A percentile compares a stretch with the other conserved stretches of the same genome.
These are phyloP conservation scores for Protula sp. DNA, from an alignment of 2,888 invertebrate genomes.

Conservation along the genomic window DNA sequence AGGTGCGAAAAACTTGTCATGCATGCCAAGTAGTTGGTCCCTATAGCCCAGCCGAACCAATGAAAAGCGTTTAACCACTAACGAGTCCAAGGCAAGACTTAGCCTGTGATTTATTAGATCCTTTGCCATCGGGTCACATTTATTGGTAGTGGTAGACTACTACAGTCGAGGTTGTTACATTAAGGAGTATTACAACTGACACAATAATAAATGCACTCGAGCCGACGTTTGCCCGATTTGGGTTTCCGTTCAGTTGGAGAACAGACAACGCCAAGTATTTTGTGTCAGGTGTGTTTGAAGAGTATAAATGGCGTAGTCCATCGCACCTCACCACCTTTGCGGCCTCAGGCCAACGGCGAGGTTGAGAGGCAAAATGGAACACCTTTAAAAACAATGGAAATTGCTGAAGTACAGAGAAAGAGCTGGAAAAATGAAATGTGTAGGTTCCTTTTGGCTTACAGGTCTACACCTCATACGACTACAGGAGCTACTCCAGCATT, in stretches of 20 bases:
- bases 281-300: neutral
- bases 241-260: neutral
- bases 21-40: neutral
- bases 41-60: neutral
- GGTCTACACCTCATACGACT: neutral
- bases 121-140: neutral
- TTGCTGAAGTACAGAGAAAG: neutral
- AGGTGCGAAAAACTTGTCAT: neutral
- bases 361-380: neutral
- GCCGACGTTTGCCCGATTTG: too few relatives aligned
- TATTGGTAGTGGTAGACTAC: neutral
- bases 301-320: neutral
- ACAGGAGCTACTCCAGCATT: neutral
- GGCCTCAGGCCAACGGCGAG: neutral
- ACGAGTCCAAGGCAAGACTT: neutral
- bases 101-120: neutral
- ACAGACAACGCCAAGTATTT: neutral
- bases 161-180: neutral
- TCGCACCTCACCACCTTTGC: neutral
- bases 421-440: neutral
- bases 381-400: neutral
- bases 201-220: too few relatives aligned
- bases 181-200: neutral
- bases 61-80: neutral
- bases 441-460: neutral